These are phyloP conservation scores for Onychorhynchus coronatus DNA, from an alignment of 2,113 vertebrate species.

Conservation along the genomic window DNA sequence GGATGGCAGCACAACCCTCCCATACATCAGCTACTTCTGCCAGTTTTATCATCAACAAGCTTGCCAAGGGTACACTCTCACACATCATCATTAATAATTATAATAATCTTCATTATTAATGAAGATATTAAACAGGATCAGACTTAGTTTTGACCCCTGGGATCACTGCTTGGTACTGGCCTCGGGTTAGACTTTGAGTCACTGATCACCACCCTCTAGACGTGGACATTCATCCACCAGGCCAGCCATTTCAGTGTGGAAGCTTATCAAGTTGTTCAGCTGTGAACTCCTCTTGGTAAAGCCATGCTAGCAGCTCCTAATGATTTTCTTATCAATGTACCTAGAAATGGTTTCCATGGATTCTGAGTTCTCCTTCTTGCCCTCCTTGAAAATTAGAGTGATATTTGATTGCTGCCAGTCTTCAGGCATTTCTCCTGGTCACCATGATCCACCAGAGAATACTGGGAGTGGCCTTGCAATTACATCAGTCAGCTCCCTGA, in stretches of 20 bases:
- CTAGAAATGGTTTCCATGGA: not conserved
- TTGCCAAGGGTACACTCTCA: accelerated
- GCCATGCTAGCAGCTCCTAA: not conserved
- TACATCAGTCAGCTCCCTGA: not conserved
- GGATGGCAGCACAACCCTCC: not conserved
- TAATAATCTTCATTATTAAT: not conserved
- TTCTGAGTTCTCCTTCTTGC: not conserved
- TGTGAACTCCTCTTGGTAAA: not conserved
- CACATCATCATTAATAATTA: not conserved
- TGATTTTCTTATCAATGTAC: not conserved
- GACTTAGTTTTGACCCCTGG: not conserved
- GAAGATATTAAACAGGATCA: not conserved
- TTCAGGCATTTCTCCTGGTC: not conserved
- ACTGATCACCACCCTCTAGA: no score
- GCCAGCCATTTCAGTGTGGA: not conserved
- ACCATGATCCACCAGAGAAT: not conserved
- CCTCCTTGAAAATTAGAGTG: not conserved
- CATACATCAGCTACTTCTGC: not conserved
- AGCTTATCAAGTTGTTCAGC: not conserved
- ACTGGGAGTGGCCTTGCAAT: not conserved
- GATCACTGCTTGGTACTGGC: not conserved
- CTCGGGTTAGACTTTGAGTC: not conserved
- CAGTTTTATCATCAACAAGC: not conserved
- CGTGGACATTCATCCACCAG: not conserved
- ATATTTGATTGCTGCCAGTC: not conserved